These are phyloP conservation scores for Trachelus stipa DNA, from an alignment of 2,888 invertebrate genomes.

Conservation along the genomic window DNA sequence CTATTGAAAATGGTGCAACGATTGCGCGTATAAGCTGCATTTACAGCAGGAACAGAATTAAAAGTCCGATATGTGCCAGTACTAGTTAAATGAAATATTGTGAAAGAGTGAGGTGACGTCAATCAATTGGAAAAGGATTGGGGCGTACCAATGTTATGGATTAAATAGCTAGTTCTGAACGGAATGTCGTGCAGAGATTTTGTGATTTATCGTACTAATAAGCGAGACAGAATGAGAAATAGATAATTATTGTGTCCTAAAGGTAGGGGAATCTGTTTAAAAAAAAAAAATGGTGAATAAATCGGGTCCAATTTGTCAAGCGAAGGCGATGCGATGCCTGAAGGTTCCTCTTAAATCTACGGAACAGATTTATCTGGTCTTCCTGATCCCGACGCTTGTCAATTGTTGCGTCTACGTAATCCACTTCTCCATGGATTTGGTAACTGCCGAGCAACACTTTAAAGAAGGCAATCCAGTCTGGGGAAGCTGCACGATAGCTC, in stretches of 20 bases:
- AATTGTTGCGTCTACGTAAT: conserved; percentile 75
- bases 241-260: neutral
- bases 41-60: neutral
- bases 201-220: neutral
- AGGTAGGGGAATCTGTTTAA: neutral
- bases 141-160: neutral
- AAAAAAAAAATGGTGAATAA: conserved; percentile 45
- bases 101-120: neutral
- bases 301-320: conserved; percentile 39
- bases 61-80: neutral
- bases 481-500: conserved; percentile 59
- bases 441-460: conserved; percentile 75
- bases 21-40: neutral
- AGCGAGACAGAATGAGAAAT: neutral
- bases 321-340: conserved; percentile 47
- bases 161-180: neutral
- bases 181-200: neutral
- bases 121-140: neutral
- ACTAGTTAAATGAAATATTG: neutral
- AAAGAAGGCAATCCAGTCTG: conserved; percentile 71
- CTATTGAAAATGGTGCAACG: neutral
- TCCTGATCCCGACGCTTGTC: conserved; percentile 71
- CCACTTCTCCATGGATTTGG: conserved; percentile 76
- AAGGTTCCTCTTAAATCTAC: conserved; percentile 60
- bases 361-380: conserved; percentile 69